Evolutionary conservation across 1,140 invertebrate species (phyloP), one percentile per base, ranked within the genome.

Genomic region (Hylaeus anthracinus): DNA sequence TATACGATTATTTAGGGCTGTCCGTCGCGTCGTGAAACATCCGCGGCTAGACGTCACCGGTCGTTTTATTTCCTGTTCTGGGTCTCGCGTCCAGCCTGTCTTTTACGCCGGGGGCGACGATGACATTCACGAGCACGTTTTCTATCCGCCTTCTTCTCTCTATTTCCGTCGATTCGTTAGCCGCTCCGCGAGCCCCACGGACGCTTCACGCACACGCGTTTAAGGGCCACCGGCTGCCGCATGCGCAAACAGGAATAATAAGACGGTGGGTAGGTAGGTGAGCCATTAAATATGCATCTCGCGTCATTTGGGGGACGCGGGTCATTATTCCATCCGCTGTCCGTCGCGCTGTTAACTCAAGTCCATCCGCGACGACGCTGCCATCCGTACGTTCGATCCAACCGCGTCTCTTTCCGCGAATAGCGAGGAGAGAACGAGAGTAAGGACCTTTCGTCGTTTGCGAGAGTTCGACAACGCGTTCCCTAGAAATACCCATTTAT

Each of bases 201-300:
- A n/a, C 15, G 8, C 56, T 41, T 14, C 12, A 56, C 65, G 63
- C 45, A 58, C 58, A 78, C 74, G 66, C 61, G 41, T 14, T 26
- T 41, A 61, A 48, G 53, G 60, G 71, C 53, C 56, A 70, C 53
- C 72, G 58, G 58, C 51, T 70, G 15, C 39, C 63, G 72, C 78
- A 81, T 72, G 77, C 82, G 71, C 85, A 75, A 73, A 74, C 81
- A 75, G 74, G 69, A 61, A 73, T 55, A 74, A 82, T 48, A 74
- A 83, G 79, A 76, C 81, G 67, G 45, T 48, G 53, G 74, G 72
- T 77, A 77, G 70, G 70, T 82, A 86, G 86, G 71, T 86, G 77
- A 85, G 82, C 53, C 84, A 90, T 91, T 91, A 91, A 91, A 90
- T 91, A 92, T 91, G 91, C 91, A 92, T 86, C 90, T 90, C 90